Percentiles rank a stretch among this genome's conserved stretches.
phyloP scores from a whole-genome alignment of 2,797 vertebrate species.

The Sebastes baramenuke region DNA sequence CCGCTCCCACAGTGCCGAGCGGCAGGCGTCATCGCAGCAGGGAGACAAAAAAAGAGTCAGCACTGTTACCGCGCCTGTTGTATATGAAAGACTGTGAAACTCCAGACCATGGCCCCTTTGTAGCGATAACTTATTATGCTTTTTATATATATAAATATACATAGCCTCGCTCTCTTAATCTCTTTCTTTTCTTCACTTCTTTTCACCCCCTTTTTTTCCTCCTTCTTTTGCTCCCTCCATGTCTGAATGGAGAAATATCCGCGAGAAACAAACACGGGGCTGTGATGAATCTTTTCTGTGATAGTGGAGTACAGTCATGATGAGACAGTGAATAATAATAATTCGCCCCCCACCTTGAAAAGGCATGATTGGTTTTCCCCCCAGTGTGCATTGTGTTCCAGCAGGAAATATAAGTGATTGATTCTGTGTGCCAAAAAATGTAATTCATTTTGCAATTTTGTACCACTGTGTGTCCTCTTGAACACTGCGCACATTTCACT shows the following conservation, averaged over 20 bases:
- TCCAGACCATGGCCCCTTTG: conserved; percentile 79
- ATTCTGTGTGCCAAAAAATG: conserved; percentile 52
- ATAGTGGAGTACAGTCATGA: conserved; percentile 25
- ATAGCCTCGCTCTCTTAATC: conserved; percentile 51
- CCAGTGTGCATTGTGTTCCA: conserved; percentile 43
- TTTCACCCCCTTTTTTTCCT: conserved; percentile 9
- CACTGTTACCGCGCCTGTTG: conserved; percentile 51
- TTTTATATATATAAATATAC: conserved; percentile 66
- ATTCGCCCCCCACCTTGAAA: conserved; percentile 33
- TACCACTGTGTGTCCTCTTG: conserved; percentile 44
- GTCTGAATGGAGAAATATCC: conserved; percentile 37
- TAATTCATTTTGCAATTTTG: conserved; percentile 49
- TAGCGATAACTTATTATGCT: conserved; percentile 73
- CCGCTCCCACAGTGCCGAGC: conserved; percentile 61
- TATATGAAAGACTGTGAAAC: conserved; percentile 76
- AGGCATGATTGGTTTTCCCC: conserved; percentile 26
- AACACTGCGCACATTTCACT: conserved; percentile 48
- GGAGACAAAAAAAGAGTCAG: conserved; percentile 49
- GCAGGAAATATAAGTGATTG: conserved; percentile 48
- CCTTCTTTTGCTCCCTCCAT: conserved; percentile 22
- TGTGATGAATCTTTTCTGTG: conserved; percentile 50
- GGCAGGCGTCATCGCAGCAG: conserved; percentile 56
- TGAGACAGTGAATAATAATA: conserved; percentile 48
- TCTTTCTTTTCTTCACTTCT: conserved; percentile 41
- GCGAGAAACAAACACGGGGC: conserved; percentile 19